phyloP scores from a whole-genome alignment of 2,888 invertebrate genomes.

The Trissolcus japonicus region DNA sequence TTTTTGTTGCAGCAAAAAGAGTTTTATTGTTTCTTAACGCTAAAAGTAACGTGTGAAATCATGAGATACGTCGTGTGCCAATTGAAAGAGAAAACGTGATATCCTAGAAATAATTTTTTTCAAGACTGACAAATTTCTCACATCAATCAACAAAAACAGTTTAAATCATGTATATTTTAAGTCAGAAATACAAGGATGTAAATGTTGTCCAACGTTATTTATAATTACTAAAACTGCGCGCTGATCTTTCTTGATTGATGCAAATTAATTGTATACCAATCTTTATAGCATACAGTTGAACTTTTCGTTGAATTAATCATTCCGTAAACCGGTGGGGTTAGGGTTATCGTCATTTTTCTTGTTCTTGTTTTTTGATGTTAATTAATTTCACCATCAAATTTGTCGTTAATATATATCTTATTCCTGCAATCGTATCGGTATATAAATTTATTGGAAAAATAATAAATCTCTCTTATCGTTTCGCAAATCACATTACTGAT shows the following conservation, averaged over 20 bases:
- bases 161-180: no score
- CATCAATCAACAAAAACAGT: no score
- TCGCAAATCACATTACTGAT: conserved; percentile 47
- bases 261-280: no score
- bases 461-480: conserved; percentile 56
- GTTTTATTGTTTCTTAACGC: conserved; percentile 42
- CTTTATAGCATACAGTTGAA: no score
- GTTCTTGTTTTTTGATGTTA: conserved; percentile 7
- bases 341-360: neutral
- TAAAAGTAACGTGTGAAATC: conserved; percentile 36
- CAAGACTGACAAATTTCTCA: no score
- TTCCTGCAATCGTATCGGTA: conserved; percentile 31
- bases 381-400: conserved; percentile 50
- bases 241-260: no score
- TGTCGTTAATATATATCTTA: conserved; percentile 30
- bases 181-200: no score
- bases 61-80: conserved; percentile 15
- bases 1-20: conserved; percentile 31
- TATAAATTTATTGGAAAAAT: conserved; percentile 54
- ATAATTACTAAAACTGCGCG: no score
- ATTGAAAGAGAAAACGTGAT: conserved; percentile 22
- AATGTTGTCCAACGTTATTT: no score
- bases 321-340: no score
- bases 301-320: no score
- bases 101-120: no score